These are phyloP conservation scores for Brachylomia viminalis DNA, from an alignment of 2,888 invertebrate genomes.

Conservation along the genomic window DNA sequence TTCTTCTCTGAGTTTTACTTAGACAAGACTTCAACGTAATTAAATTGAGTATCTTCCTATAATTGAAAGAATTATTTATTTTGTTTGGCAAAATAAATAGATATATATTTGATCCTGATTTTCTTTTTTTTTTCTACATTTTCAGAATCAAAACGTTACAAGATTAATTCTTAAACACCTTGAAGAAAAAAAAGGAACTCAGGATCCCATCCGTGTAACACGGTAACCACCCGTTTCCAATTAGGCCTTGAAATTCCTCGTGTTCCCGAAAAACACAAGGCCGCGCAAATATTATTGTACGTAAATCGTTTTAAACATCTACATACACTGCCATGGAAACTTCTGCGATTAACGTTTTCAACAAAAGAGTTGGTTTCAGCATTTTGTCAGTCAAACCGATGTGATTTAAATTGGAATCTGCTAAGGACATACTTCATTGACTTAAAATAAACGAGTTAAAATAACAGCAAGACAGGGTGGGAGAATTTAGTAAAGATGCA, in stretches of 20 bases:
- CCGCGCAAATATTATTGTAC: constrained; percentile 9
- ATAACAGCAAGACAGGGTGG: not conserved
- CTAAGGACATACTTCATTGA: constrained; percentile 22
- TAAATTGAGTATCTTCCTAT: not conserved
- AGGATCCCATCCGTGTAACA: too few relatives aligned
- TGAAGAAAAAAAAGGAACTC: too few relatives aligned
- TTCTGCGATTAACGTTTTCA: not conserved
- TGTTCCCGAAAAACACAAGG: constrained; percentile 24
- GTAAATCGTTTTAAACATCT: constrained; percentile 14
- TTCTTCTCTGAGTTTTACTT: not conserved
- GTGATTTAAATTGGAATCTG: constrained; percentile 31
- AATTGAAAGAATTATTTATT: too few relatives aligned
- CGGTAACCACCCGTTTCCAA: not conserved
- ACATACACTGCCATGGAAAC: not conserved
- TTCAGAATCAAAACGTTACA: not conserved
- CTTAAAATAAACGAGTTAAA: constrained; percentile 10
- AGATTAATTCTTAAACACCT: not conserved
- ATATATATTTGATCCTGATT: not conserved
- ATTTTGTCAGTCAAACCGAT: constrained; percentile 11
- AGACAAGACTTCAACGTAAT: not conserved
- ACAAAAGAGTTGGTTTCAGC: constrained; percentile 9
- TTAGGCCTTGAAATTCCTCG: not conserved
- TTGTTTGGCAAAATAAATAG: not conserved
- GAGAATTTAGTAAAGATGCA: not conserved
- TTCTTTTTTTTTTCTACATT: not conserved